Conservation (phyloP, 1,140 invertebrate genomes). For the Heliconius hermathena region DNA sequence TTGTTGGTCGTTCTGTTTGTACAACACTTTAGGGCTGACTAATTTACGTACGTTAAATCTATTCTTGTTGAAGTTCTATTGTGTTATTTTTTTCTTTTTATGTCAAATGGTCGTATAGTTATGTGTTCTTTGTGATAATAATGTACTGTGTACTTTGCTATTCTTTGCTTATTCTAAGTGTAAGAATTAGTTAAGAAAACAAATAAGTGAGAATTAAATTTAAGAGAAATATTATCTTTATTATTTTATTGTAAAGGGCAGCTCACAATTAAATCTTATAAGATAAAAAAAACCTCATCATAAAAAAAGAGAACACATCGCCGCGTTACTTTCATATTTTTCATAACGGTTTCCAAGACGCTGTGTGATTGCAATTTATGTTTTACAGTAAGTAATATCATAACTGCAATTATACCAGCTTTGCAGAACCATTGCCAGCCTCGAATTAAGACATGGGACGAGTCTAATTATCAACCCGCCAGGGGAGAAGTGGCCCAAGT, state of each 20-base stretch:
- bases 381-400: conserved; percentile 20
- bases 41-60: conserved; percentile 9
- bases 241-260: no score
- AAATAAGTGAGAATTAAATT: no score
- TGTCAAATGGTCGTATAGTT: not conserved
- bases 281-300: not conserved
- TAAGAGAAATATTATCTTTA: no score
- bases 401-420: conserved; percentile 17
- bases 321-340: conserved; percentile 13
- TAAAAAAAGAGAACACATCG: conserved; percentile 5
- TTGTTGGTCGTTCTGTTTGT: conserved; percentile 28
- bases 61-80: not conserved
- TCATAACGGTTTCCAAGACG: conserved; percentile 16
- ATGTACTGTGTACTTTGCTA: not conserved
- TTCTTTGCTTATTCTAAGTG: no score
- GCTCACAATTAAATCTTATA: no score
- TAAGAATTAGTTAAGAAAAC: no score
- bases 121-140: not conserved
- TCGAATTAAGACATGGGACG: conserved; percentile 17
- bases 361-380: conserved; percentile 17
- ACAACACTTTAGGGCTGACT: conserved; percentile 1
- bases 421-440: not conserved
- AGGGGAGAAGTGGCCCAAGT: not conserved
- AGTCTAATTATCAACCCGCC: not conserved
- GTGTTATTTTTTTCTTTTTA: no score